Evolutionary conservation across 2,113 vertebrate species (phyloP).

Genomic region (Globicephala melas): DNA sequence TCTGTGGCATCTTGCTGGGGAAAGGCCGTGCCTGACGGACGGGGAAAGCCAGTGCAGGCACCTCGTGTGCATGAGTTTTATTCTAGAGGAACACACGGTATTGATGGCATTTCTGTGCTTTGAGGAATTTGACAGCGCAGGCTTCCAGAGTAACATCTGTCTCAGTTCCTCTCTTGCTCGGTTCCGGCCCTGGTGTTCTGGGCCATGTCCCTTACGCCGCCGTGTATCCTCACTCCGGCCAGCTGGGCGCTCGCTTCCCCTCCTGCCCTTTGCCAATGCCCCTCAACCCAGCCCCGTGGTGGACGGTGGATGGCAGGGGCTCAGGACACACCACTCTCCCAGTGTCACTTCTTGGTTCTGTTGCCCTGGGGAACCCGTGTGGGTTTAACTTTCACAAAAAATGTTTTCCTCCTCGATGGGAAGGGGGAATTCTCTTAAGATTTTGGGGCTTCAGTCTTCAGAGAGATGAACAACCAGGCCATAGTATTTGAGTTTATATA

Average conservation of each 20-base stretch:
- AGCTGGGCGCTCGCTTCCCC: background rate
- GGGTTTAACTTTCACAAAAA: background rate
- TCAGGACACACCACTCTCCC: background rate
- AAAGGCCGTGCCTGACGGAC: background rate
- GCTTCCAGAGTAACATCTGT: background rate
- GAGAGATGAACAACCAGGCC: background rate
- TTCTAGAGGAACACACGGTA: background rate
- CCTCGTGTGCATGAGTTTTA: rapidly evolving
- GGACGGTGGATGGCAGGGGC: background rate
- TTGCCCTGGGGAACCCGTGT: background rate
- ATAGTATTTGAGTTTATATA: background rate
- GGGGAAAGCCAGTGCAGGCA: background rate
- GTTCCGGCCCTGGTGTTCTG: background rate
- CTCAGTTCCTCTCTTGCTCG: background rate
- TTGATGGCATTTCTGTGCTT: background rate
- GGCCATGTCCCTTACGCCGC: background rate
- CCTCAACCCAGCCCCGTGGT: background rate
- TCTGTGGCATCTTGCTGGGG: background rate
- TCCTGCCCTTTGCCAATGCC: background rate
- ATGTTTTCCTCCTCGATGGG: background rate
- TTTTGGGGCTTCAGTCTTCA: background rate
- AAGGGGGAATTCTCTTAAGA: constrained; percentile 7
- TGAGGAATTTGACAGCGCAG: background rate
- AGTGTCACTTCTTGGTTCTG: background rate
- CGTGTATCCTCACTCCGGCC: background rate